Conservation (phyloP, 2,797 vertebrate species). For the Sebastes trivittatus region DNA sequence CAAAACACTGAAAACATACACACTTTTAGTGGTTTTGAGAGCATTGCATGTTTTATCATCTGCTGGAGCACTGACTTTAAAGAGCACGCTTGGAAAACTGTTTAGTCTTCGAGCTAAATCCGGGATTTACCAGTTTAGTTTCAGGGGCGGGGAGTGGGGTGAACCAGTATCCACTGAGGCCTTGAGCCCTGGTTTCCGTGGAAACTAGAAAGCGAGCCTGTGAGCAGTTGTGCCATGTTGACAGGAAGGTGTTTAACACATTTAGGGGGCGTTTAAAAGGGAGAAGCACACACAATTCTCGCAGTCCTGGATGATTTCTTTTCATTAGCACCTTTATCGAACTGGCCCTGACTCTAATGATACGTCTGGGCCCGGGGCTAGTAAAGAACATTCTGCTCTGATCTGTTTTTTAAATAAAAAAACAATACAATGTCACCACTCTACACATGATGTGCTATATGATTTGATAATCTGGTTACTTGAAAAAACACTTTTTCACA, state of each 20-base stretch:
- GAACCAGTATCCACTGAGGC: conserved; percentile 16
- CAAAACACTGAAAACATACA: not conserved
- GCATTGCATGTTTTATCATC: not conserved
- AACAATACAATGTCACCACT: not conserved
- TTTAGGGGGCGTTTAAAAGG: conserved; percentile 9
- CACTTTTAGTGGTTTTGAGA: not conserved
- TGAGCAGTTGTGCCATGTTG: conserved; percentile 32
- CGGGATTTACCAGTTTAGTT: not conserved
- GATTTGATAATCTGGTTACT: not conserved
- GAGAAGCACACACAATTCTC: not conserved
- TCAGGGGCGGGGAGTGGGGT: not conserved
- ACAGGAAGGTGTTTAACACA: conserved; percentile 44
- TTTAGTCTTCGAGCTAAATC: conserved; percentile 11
- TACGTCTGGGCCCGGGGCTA: not conserved
- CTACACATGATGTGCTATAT: not conserved
- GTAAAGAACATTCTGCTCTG: conserved; percentile 17
- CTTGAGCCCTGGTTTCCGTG: conserved; percentile 60
- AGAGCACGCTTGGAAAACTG: not conserved
- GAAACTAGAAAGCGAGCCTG: conserved; percentile 60
- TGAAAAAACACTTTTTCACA: conserved; percentile 32
- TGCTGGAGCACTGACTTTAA: not conserved
- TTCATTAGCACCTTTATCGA: conserved; percentile 35
- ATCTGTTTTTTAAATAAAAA: not conserved
- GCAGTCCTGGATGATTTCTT: conserved; percentile 9
- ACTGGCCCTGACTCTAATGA: conserved; percentile 6